Evolutionary conservation across 2,113 vertebrate genomes (phyloP).

Genomic region (Pelecanoides urinatrix): DNA sequence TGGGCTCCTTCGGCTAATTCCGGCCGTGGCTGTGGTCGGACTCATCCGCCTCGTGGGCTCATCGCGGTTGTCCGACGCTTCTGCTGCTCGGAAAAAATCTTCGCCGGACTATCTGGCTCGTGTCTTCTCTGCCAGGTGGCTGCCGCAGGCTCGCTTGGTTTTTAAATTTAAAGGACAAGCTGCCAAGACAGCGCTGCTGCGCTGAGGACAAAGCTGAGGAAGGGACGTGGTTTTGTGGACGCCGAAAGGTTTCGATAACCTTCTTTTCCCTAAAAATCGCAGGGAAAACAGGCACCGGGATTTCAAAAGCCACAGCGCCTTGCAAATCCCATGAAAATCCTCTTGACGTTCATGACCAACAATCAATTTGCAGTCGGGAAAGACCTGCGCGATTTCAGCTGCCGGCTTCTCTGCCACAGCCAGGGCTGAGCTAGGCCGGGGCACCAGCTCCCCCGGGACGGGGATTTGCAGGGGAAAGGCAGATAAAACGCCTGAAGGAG

Average conservation of each 20-base stretch:
- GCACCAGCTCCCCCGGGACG: neutral
- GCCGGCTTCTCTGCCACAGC: neutral
- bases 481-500: neutral
- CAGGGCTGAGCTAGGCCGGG: neutral
- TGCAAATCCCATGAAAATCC: neutral
- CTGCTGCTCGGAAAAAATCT: neutral
- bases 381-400: neutral
- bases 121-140: neutral
- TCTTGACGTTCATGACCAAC: neutral
- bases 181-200: neutral
- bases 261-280: neutral
- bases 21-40: neutral
- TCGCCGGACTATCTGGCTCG: rapidly evolving
- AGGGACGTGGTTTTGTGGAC: neutral
- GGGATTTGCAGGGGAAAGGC: neutral
- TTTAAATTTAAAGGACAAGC: neutral
- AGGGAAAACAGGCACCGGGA: neutral
- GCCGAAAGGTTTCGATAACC: neutral
- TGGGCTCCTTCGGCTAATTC: neutral
- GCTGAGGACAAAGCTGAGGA: neutral
- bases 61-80: neutral
- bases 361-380: neutral
- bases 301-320: neutral
- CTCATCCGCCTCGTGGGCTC: neutral
- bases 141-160: neutral